Base-by-base conservation (phyloP, 2,113 vertebrate genomes). In the Oceanites oceanicus region DNA sequence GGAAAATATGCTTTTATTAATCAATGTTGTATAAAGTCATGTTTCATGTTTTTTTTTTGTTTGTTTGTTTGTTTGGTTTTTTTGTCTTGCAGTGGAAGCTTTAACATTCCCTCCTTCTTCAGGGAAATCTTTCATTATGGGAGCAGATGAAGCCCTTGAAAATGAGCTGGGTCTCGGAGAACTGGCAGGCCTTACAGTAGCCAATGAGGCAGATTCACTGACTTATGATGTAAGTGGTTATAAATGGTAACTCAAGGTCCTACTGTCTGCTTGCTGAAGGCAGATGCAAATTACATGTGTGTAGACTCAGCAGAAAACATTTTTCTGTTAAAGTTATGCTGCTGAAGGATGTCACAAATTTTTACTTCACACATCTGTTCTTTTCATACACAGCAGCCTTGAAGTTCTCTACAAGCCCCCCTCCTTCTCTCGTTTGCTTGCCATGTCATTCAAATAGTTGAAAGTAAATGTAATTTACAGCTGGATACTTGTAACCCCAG, bases 91-190 rank as follows among this genome's bases (percentile, higher is more conserved):
- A 99, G 99, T 99, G 85, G 99, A 99, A 97, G 99, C 99, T 27
- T 95, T 99, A 97, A 99, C 99, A 17, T 99, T 99, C 97, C 99
- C 99, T 55, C 99, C 99, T 29, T 99, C 99, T 93, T 99, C 99
- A 81, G 99, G 99, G 75, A 99, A 99, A 84, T 98, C 99, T 7
- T 99, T 99, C 95, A 99, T 99, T 84, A 99, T 99, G 99, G 99
- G 99, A 95, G 50, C 99, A 44, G 99, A 99, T 82, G 99, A 99
- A 97, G 98, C 99, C 82, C 98, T 99, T 98, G 99, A 99, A 97
- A 99, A 96, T 70, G 99, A 99, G 53, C 98, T 99, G 96, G 99
- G 99, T 70, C 98, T 99, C 91, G 99, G 99, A 85, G 99, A 99
- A 80, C 97, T 99, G 76, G 99, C 99, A 40, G 99, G 99, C 42